Evolutionary conservation across 2,797 vertebrate species (phyloP), one percentile per base, ranked within the genome.

Genomic region (Rhynchonycteris naso): DNA sequence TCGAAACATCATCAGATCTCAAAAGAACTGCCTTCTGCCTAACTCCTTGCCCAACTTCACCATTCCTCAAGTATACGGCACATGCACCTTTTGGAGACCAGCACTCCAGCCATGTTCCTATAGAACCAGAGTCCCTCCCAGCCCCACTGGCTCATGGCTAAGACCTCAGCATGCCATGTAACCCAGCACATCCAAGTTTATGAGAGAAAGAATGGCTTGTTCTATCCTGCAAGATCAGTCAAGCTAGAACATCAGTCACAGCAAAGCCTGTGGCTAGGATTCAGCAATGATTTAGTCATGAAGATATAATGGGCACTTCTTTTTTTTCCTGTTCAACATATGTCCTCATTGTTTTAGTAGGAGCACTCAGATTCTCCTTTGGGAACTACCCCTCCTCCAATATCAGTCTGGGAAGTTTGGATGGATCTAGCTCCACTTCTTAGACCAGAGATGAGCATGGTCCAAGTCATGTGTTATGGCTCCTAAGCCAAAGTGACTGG

Each of bases 201-300:
- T 21, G 5, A 76, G 63, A 78, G 63, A 90, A 92, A n/a, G 65
- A 82, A 93, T 75, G 28, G 14, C 47, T 75, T 95, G 28, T 88
- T 92, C 58, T 74, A 13, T 69, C 52, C 69, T 86, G 93, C 22
- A 35, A 56, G 30, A 19, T 30, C 38, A 56, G 72, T 13, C 7
- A 35, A 33, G 80, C 26, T 1, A 75, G n/a, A 93, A 63, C 43
- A 76, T 56, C 61, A 86, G 5, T 63, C 59, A 83, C 30, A 72
- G 52, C 56, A 90, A 88, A 76, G 56, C n/a, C 59, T 83, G 58
- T 50, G 66, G 68, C 47, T 61, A 72, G 84, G 52, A 58, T 84
- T 86, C 33, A 66, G 58, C 11, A 72, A 78, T 52, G 76, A 91
- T 66, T 86, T 59, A 76, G 30, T 50, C 59, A 24, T 50, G 83